Evolutionary conservation across 2,888 invertebrate genomes (phyloP), one percentile per base, ranked within the genome.

Genomic region (Ariolimax columbianus): DNA sequence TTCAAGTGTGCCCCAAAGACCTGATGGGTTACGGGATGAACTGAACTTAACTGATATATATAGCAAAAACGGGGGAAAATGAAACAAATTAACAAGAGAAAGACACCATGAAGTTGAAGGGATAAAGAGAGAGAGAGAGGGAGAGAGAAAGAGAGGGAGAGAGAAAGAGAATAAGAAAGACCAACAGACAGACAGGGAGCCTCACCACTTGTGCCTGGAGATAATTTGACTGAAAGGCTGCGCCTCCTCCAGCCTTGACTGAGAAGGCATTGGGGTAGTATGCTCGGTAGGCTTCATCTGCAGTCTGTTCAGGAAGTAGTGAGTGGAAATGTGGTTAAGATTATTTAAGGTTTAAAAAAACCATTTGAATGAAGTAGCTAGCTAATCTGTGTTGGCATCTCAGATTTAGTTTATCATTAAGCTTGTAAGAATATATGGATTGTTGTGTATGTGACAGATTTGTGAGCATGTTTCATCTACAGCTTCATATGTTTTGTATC

Each of bases 191-290:
- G 30, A 77, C 0, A 23, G 7, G 23, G 19, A 17, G 73, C 89
- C 91, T 89, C 84, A 92, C 92, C 77, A 91, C 89, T 87, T 90
- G 87, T 14, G 91, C 92, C 63, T 89, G 89, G 23, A 92, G 88
- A 84, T 90, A 92, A 78, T 89, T 88, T 63, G 90, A 90, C 77
- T 89, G 89, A 78, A 84, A 87, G 11, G 88, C 89, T n/a, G n/a
- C n/a, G 51, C 85, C 87, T 0, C 89, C 90, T 1, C 90, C 90
- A 26, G 91, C 88, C 63, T 91, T 91, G 75, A 83, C 85, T 2
- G 89, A 89, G 66, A 89, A 90, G 55, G 86, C 88, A 72, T 86
- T 77, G n/a, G 88, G 87, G 84, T 88, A 90, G 85, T 91, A 91
- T 59, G 86, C 82, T n/a, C 88, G 78, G 84, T 89, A 91, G 11